Base-by-base conservation (phyloP, 2,113 vertebrate species). In the Pao palembangensis region DNA sequence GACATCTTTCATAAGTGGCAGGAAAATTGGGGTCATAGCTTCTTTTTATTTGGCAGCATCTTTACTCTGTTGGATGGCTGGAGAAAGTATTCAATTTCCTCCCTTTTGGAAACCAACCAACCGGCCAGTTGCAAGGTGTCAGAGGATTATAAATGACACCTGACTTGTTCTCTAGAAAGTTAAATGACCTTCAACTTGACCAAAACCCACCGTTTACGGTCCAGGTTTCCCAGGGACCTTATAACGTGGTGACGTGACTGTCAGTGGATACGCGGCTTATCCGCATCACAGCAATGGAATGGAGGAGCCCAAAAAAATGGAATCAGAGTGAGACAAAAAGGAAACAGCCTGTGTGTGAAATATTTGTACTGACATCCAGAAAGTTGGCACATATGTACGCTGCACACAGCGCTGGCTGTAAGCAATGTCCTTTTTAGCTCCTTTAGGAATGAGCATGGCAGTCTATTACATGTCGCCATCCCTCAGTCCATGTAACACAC, bases 111-210 rank as follows among this genome's bases (percentile, higher is more conserved):
- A 38, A 60, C 57, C 13, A 21, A 34, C 65, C 69, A 47, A 34
- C 65, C 69, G 44, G 58, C 43, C 69, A 62, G 61, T 55, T 66
- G 73, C 69, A 58, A 50, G 17, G 21, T 82, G 73, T 74, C 75
- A 64, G 58, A 43, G 56, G 57, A 72, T 79, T 78, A 78, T 62
- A 79, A 80, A 85, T 74, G 64, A 77, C 74, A 74, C 60, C 64
- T 82, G 76, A 18, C 73, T 59, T 25, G 18, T 67, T 64, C 50
- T 67, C 3, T 28, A 50, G 61, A 62, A 78, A 77, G 81, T 62
- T 76, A 78, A 67, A 82, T 82, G 72, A 81, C 77, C 75, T 69
- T 68, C 58, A 73, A 38, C 51, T 69, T 67, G 48, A 71, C 59
- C 52, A 74, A 51, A 64, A 78, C 62, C 67, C 76, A 77, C 79